Percentiles rank a stretch among this genome's conserved stretches.
Evolutionary conservation across 2,113 vertebrate genomes (phyloP).

Genomic region (Pangasianodon gigas): DNA sequence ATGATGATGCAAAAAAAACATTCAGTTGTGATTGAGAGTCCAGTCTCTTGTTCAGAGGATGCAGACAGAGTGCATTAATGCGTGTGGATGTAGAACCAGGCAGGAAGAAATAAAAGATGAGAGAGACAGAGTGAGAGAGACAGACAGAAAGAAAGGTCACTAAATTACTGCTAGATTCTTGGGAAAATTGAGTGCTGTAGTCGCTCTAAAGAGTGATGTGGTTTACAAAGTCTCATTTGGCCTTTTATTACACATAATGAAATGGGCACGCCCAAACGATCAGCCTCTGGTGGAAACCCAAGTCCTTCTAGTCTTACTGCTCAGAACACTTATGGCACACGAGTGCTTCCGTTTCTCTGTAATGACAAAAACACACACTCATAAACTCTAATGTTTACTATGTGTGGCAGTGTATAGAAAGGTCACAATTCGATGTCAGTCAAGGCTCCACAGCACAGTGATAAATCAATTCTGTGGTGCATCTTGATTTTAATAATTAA

Average conservation of each 20-base stretch:
- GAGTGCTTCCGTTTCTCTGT: neutral
- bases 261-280: neutral
- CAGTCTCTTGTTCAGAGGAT: neutral
- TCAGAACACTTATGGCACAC: neutral
- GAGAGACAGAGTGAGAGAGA: neutral
- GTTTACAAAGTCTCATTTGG: neutral
- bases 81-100: neutral
- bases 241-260: neutral
- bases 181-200: slow-evolving; percentile 3
- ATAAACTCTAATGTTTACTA: neutral
- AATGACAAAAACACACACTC: neutral
- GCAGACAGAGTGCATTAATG: neutral
- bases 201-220: neutral
- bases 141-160: neutral
- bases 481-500: neutral
- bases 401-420: neutral
- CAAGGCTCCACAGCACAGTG: neutral
- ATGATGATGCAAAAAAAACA: neutral
- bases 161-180: slow-evolving; percentile 6
- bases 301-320: neutral
- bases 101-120: neutral
- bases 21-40: neutral
- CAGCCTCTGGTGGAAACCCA: slow-evolving; percentile 2
- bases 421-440: neutral
- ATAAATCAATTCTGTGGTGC: neutral